phyloP scores from a whole-genome alignment of 1,140 invertebrate species.

The Semibalanus balanoides region DNA sequence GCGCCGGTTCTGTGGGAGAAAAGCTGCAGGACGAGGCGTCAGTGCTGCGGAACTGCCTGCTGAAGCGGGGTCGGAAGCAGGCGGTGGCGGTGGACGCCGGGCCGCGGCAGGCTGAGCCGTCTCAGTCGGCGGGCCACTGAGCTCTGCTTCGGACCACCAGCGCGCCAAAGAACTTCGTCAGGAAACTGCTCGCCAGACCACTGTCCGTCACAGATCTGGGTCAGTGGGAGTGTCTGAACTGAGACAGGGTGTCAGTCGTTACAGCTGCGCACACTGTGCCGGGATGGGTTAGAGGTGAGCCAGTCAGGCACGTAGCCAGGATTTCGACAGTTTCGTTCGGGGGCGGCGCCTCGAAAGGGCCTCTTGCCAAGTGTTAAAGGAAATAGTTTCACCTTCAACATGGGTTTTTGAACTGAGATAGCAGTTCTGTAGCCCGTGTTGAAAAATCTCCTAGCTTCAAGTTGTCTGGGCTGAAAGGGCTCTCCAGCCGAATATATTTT shows the following conservation, averaged over 20 bases:
- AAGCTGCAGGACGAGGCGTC: background rate
- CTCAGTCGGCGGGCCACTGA: background rate
- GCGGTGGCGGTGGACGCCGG: too few species aligned
- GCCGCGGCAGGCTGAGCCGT: background rate
- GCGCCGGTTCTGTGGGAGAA: background rate
- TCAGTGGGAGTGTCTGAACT: background rate
- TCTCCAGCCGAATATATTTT: too few species aligned
- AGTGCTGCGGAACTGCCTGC: background rate
- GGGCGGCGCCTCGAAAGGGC: background rate
- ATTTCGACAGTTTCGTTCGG: background rate
- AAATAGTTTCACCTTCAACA: too few species aligned
- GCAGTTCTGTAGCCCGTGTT: too few species aligned
- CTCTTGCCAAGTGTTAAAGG: too few species aligned
- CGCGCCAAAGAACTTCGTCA: background rate
- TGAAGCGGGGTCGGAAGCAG: background rate
- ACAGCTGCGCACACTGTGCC: too few species aligned
- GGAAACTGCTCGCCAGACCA: background rate
- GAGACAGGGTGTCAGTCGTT: background rate
- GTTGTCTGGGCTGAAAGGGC: too few species aligned
- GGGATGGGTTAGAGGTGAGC: background rate
- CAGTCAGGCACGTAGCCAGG: too few species aligned
- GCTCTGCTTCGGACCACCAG: background rate
- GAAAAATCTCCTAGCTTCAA: too few species aligned
- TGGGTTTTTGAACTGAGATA: too few species aligned
- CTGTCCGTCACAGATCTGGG: background rate